A percentile compares a stretch with the other conserved stretches of the same genome.
phyloP scores from a whole-genome alignment of 2,797 vertebrate species.

The Streptopelia turtur region DNA sequence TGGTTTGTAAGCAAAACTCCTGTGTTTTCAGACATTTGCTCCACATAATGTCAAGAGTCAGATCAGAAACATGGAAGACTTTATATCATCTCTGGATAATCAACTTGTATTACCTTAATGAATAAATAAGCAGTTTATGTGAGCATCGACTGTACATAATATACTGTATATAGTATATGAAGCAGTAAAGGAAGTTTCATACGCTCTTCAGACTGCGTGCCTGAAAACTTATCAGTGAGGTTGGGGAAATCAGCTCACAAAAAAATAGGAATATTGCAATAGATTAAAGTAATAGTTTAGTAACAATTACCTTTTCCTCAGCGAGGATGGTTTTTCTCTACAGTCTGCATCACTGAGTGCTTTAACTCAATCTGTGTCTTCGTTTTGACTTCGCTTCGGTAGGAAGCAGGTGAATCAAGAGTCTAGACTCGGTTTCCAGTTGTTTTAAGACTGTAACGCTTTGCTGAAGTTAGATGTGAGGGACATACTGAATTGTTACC shows the following conservation, averaged over 20 bases:
- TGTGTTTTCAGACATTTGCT: not conserved
- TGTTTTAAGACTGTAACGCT: not conserved
- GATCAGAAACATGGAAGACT: not conserved
- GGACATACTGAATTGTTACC: not conserved
- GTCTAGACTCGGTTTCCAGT: not conserved
- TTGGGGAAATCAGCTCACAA: too few species aligned
- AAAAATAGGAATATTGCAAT: not conserved
- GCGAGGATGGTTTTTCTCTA: not conserved
- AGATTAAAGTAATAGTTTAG: not conserved
- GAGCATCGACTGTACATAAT: not conserved
- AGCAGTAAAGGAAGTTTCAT: not conserved
- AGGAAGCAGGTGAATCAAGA: not conserved
- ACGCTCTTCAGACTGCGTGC: not conserved
- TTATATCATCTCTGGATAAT: not conserved
- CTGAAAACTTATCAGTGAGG: not conserved
- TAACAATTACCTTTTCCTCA: not conserved
- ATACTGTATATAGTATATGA: not conserved
- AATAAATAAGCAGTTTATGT: not conserved
- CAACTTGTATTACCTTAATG: not conserved
- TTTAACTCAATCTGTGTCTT: not conserved
- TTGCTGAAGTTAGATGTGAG: not conserved
- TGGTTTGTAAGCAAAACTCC: not conserved
- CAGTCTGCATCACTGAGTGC: not conserved
- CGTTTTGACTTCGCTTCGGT: not conserved
- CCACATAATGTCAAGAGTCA: not conserved